Base-by-base conservation (phyloP, 2,888 invertebrate genomes). In the Eupithecia inturbata region DNA sequence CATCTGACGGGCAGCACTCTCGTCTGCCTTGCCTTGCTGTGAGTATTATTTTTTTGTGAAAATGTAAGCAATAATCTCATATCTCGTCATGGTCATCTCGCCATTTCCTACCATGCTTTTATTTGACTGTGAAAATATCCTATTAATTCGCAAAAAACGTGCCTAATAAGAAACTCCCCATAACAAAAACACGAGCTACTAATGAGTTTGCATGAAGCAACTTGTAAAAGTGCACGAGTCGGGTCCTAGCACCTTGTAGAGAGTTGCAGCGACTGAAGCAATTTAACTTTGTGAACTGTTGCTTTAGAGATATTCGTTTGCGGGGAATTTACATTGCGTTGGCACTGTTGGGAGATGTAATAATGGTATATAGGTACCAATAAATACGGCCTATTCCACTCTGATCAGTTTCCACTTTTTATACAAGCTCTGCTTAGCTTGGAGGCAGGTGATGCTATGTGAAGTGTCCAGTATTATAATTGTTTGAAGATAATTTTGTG, bases 191-290 rank as follows among this genome's bases (percentile, higher is more conserved):
- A 88, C 91, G 89, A 92, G 84, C 85, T 57, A 87, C 88, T 92
- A 93, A 93, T 92, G 91, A 93, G 92, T 92, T 92, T 89, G 89
- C 91, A 88, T 91, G 88, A 85, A 86, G 83, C 74, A 78, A 77
- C 75, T 93, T 91, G 89, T 89, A 89, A 92, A 91, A 92, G 89
- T 88, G 87, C 86, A 87, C 83, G 39, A 66, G 22, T 39, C 7
- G 85, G 87, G 85, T 87, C 85, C 86, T 84, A 87, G 86, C 88
- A 85, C 88, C 87, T 82, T 76, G 80, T 66, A 22, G 36, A 7
- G 9, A 36, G 67, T 64, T 53, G 70, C 68, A 85, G 84, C 85
- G 85, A 83, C 80, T 80, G 83, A 83, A 83, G 89, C 90, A 90
- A 92, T 93, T 91, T 89, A 91, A 88, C 84, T 87, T 86, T 72